These are phyloP conservation scores for Mastacembelus armatus DNA, from an alignment of 2,797 vertebrate species.

Conservation along the genomic window DNA sequence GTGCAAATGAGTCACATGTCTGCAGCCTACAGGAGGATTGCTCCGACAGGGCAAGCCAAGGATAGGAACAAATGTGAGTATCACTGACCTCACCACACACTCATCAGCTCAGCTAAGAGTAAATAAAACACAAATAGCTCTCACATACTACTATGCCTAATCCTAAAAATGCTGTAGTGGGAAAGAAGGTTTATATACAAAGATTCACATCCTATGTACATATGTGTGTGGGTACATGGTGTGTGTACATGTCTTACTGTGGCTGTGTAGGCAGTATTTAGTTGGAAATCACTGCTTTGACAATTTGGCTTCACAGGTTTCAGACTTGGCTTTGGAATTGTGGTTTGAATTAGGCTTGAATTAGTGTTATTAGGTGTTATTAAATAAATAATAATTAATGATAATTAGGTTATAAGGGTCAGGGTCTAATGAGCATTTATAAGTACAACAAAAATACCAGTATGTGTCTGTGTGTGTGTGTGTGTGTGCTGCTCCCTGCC, in stretches of 20 bases:
- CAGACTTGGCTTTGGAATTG: no score
- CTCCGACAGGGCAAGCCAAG: constrained; percentile 5
- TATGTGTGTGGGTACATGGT: not conserved
- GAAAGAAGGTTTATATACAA: not conserved
- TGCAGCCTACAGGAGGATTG: constrained; percentile 12
- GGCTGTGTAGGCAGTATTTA: no score
- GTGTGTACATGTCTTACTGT: not conserved
- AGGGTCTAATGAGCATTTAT: no score
- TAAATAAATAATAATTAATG: no score
- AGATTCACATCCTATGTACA: constrained; percentile 6
- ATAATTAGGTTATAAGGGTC: no score
- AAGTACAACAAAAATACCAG: no score
- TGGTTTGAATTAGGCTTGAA: no score
- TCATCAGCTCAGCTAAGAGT: not conserved
- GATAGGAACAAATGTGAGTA: constrained; percentile 5
- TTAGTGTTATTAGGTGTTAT: no score
- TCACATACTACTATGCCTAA: not conserved
- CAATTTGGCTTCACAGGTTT: no score
- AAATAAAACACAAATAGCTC: constrained; percentile 7
- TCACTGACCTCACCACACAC: constrained; percentile 1
- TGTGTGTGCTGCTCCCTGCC: constrained; percentile 4
- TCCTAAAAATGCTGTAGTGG: not conserved
- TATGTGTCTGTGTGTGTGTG: constrained; percentile 9
- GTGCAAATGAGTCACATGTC: constrained; percentile 51
- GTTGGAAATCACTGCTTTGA: no score